A percentile compares a stretch with the other conserved stretches of the same genome.
phyloP scores from a whole-genome alignment of 2,888 invertebrate genomes.

The Archaeoteleia sp. region DNA sequence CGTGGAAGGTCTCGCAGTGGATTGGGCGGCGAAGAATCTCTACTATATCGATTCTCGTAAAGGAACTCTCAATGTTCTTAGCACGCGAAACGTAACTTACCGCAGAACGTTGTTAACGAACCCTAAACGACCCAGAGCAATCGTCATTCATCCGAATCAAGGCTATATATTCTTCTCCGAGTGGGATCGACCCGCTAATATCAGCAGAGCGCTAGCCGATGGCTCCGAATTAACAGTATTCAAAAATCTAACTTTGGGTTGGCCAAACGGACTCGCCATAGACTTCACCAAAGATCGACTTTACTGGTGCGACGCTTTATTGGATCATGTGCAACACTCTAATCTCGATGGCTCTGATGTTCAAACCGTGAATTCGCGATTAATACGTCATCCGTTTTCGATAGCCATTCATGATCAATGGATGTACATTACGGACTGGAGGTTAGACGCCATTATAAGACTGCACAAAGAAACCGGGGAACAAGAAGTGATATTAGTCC shows the following conservation, averaged over 20 bases:
- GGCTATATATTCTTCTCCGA: slow-evolving; percentile 97
- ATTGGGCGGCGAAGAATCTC: slow-evolving; percentile 96
- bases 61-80: slow-evolving; percentile 94
- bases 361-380: slow-evolving; percentile 88
- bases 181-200: slow-evolving; percentile 97
- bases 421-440: slow-evolving; percentile 98
- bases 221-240: slow-evolving; percentile 92
- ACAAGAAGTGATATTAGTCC: slow-evolving; percentile 88
- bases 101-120: slow-evolving; percentile 89
- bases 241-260: slow-evolving; percentile 92
- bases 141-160: slow-evolving; percentile 96
- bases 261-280: slow-evolving; percentile 97
- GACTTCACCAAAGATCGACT: slow-evolving; percentile 91
- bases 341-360: slow-evolving; percentile 94
- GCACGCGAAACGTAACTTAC: slow-evolving; percentile 89
- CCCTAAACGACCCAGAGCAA: slow-evolving; percentile 94
- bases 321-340: slow-evolving; percentile 97
- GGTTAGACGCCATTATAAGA: slow-evolving; percentile 93
- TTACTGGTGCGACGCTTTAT: slow-evolving; percentile 97
- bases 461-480: slow-evolving; percentile 92
- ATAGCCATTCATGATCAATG: slow-evolving; percentile 92
- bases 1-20: slow-evolving; percentile 95
- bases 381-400: slow-evolving; percentile 93
- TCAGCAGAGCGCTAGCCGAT: slow-evolving; percentile 93
- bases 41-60: slow-evolving; percentile 97